A percentile compares a stretch with the other conserved stretches of the same genome.
These are phyloP conservation scores for Aplocera efformata DNA, from an alignment of 2,888 invertebrate species.

Conservation along the genomic window DNA sequence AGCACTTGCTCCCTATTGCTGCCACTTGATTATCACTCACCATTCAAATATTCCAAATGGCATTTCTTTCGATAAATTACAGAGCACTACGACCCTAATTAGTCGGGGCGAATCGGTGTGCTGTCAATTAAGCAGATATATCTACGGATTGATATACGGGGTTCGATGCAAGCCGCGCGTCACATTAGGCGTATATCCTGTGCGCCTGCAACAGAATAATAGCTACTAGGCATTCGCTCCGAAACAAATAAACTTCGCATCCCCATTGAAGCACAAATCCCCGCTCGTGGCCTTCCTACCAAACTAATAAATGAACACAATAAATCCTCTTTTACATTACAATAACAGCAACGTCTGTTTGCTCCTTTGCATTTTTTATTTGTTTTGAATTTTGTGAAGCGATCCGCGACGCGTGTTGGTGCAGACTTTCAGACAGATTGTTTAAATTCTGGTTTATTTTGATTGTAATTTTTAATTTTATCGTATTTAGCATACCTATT, in stretches of 20 bases:
- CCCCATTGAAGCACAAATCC: constrained; percentile 64
- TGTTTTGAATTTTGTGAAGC: constrained; percentile 28
- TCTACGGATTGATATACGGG: constrained; percentile 62
- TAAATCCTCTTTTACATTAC: constrained; percentile 61
- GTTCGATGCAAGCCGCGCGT: constrained; percentile 49
- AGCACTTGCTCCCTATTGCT: background rate
- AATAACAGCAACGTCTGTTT: constrained; percentile 54
- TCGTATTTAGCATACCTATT: too few species aligned
- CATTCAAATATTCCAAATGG: constrained; percentile 23
- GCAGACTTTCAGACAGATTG: constrained; percentile 14
- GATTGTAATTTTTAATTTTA: too few species aligned
- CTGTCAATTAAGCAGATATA: constrained; percentile 52
- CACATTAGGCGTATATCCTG: constrained; percentile 66
- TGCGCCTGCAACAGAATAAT: constrained; percentile 21
- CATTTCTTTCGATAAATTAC: constrained; percentile 49
- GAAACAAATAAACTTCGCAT: constrained; percentile 64
- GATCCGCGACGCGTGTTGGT: constrained; percentile 18
- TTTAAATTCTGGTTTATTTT: background rate
- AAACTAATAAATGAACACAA: constrained; percentile 71
- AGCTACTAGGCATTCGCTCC: constrained; percentile 42
- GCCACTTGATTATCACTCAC: constrained; percentile 20
- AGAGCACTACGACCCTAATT: constrained; percentile 38
- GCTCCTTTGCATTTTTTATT: constrained; percentile 39
- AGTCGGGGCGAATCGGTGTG: constrained; percentile 42
- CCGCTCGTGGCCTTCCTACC: constrained; percentile 61